phyloP scores from a whole-genome alignment of 2,888 invertebrate genomes.

The Rhyacophila evoluta region DNA sequence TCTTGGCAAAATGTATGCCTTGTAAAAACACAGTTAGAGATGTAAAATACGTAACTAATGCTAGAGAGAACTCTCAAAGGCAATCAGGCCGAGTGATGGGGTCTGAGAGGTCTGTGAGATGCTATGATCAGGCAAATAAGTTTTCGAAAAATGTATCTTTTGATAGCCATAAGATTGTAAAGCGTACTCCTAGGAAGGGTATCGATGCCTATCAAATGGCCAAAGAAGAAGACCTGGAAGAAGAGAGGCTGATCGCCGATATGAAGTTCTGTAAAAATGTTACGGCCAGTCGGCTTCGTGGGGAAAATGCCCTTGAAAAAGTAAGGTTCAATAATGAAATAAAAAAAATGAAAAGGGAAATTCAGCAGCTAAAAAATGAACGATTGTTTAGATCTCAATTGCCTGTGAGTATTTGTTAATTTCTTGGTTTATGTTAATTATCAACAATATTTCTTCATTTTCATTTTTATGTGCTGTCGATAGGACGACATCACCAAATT shows the following conservation, averaged over 20 bases:
- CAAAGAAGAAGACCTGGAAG: conserved; percentile 37
- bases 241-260: conserved; percentile 16
- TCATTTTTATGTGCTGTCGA: no score
- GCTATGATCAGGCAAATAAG: conserved; percentile 49
- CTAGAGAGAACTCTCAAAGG: neutral
- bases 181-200: conserved; percentile 37
- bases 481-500: no score
- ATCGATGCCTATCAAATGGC: conserved; percentile 42
- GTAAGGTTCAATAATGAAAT: conserved; percentile 73
- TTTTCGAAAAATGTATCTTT: conserved; percentile 33
- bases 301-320: conserved; percentile 85
- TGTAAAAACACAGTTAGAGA: neutral
- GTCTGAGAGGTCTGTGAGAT: conserved; percentile 13
- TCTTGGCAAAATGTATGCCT: neutral
- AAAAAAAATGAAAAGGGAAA: conserved; percentile 64
- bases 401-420: conserved; percentile 38
- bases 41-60: conserved; percentile 16
- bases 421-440: no score
- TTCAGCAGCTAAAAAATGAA: conserved; percentile 63
- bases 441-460: no score
- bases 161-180: conserved; percentile 30
- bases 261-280: conserved; percentile 30
- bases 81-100: neutral
- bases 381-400: conserved; percentile 2
- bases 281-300: conserved; percentile 70